A percentile compares a stretch with the other conserved stretches of the same genome.
Conservation (phyloP, 1,140 invertebrate species). For the Neuroterus valhalla region DNA sequence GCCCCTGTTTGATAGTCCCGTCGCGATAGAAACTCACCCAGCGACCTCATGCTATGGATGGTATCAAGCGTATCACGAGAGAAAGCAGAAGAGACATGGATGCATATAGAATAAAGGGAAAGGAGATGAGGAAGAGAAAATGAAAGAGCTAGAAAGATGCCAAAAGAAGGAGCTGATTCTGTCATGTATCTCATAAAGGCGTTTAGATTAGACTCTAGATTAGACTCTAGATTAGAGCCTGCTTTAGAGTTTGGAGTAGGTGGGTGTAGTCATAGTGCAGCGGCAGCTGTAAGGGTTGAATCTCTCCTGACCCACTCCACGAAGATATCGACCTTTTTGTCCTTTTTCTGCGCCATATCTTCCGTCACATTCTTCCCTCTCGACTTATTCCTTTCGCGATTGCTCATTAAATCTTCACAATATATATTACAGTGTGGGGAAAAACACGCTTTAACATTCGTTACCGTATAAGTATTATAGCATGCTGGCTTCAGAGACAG, state of each 20-base stretch:
- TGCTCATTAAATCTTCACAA: conserved; percentile 45
- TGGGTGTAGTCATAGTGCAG: conserved; percentile 37
- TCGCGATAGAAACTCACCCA: conserved; percentile 53
- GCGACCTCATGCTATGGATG: conserved; percentile 30
- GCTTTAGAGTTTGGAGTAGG: neutral
- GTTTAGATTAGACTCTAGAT: too few species aligned
- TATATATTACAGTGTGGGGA: conserved; percentile 37
- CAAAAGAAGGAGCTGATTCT: neutral
- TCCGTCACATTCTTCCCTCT: conserved; percentile 25
- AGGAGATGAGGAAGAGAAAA: neutral
- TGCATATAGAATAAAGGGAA: neutral
- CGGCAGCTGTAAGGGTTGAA: conserved; percentile 35
- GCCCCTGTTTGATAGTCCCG: conserved; percentile 58
- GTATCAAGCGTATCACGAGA: conserved; percentile 1
- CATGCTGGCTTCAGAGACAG: neutral
- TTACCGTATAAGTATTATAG: neutral
- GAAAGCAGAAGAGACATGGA: conserved; percentile 8
- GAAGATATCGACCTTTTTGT: conserved; percentile 43
- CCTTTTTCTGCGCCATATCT: conserved; percentile 43
- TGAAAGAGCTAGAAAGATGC: neutral
- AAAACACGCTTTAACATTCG: conserved; percentile 44
- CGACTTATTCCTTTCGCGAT: conserved; percentile 33
- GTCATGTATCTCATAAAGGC: neutral
- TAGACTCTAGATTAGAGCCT: too few species aligned
- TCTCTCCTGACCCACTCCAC: conserved; percentile 65